Base-by-base conservation (phyloP, 2,797 vertebrate species). In the Adelosebastes latens region DNA sequence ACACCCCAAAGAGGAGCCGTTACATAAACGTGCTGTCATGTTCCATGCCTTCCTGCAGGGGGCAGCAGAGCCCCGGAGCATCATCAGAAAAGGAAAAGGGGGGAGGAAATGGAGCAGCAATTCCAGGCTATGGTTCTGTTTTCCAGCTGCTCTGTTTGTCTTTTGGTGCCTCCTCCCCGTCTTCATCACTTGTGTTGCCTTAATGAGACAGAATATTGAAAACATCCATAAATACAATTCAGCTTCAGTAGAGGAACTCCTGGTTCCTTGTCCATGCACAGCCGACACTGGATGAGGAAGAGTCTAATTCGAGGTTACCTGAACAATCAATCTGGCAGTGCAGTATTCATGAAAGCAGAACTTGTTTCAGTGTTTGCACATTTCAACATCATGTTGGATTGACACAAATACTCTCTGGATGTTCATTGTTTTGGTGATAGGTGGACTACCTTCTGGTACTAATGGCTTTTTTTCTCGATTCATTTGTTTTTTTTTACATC, bases 41-140 rank as follows among this genome's bases (percentile, higher is more conserved):
- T 24, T 14, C 32, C 49, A 3, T 16, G 10, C 6, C n/a, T 1
- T 22, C 81, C 89, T 82, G 29, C 24, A 84, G 83, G 72, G 60
- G 85, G 82, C 73, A 61, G 72, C 74, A 82, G 66, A 87, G 62
- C 64, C n/a, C 36, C 7, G 10, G 22, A 53, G 32, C 27, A 68
- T 5, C 20, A 8, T 8, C 6, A 25, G 2, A 2, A 20, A 32
- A 6, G 24, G 6, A 63, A 2, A 60, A 25, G 25, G 25, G 36
- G 31, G 31, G 8, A 39, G 55, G 8, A 59, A 32, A 39, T 16
- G 6, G 6, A 32, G 32, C 13, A 36, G 18, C 11, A 24, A n/a
- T 32, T 68, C 27, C 31, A 61, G 65, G 32, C 69, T 52, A 4
- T 1, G 27, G 24, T 18, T 5, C 2, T 13, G 13, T 8, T 20